Conservation (phyloP, 2,797 vertebrate genomes). For the Halcyon leucocephala region DNA sequence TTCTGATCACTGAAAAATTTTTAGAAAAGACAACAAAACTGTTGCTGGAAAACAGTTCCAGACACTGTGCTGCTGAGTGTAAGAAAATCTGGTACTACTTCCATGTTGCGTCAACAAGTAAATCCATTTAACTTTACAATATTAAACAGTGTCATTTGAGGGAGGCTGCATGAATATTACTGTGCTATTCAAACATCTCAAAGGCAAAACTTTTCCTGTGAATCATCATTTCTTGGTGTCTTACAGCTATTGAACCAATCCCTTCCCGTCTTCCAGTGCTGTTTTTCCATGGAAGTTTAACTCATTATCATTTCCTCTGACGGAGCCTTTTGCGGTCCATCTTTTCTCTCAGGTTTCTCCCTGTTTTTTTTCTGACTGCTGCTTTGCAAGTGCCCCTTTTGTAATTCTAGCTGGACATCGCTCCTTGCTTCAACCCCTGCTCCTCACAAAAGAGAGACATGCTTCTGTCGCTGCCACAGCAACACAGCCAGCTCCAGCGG, state of each 20-base stretch:
- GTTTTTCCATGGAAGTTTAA: slow-evolving; percentile 25
- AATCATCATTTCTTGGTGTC: neutral
- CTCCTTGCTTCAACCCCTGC: neutral
- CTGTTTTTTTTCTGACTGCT: neutral
- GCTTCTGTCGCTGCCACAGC: neutral
- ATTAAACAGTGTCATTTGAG: neutral
- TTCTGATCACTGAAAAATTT: neutral
- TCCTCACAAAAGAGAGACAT: neutral
- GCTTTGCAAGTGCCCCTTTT: neutral
- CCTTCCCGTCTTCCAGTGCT: neutral
- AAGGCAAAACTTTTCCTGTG: slow-evolving; percentile 17
- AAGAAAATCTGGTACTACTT: neutral
- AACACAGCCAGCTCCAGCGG: neutral
- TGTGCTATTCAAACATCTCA: neutral
- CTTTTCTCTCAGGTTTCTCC: neutral
- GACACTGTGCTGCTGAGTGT: neutral
- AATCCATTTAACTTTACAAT: slow-evolving; percentile 27
- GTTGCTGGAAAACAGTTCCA: neutral
- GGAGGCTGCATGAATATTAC: neutral
- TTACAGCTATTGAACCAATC: neutral
- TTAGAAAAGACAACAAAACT: neutral
- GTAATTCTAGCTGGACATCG: neutral
- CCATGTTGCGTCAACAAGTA: neutral
- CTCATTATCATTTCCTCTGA: neutral
- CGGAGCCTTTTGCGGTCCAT: neutral